Evolutionary conservation across 92 coral and sea anemone genomes (phyloP).

Genomic region (Plumapathes pennacea): DNA sequence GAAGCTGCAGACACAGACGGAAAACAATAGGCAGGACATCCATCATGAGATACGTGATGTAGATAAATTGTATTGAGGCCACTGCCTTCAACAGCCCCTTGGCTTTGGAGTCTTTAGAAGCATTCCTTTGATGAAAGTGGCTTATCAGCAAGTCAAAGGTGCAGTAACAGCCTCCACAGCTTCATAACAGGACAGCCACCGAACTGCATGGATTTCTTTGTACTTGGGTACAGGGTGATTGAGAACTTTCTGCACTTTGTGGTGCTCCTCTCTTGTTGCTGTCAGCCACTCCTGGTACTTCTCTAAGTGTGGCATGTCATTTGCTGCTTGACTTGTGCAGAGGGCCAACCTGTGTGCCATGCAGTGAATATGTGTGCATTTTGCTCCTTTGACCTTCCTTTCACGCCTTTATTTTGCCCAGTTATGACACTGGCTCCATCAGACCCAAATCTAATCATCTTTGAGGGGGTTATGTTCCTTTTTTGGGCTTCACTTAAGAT

Average conservation of each 20-base stretch:
- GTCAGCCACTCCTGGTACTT: conserved; percentile 38
- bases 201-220: conserved; percentile 35
- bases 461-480: conserved; percentile 23
- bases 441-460: conserved; percentile 27
- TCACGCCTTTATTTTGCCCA: conserved; percentile 8
- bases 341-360: conserved; percentile 43
- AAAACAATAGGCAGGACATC: conserved; percentile 20
- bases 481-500: conserved; percentile 8
- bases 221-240: conserved; percentile 25
- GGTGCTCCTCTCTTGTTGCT: conserved; percentile 22
- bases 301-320: conserved; percentile 21
- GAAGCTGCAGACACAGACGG: conserved; percentile 16
- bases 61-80: conserved; percentile 14
- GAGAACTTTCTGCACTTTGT: conserved; percentile 31
- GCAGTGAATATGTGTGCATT: conserved; percentile 29
- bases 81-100: conserved; percentile 15
- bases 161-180: conserved; percentile 26
- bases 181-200: conserved; percentile 29
- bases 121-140: conserved; percentile 35
- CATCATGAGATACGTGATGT: conserved; percentile 29
- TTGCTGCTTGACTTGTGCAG: conserved; percentile 33
- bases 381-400: conserved; percentile 25
- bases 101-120: conserved; percentile 20
- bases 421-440: conserved; percentile 23
- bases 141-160: conserved; percentile 12